A percentile compares a stretch with the other conserved stretches of the same genome.
These are phyloP conservation scores for Eriosoma lanigerum DNA, from an alignment of 1,140 invertebrate genomes.

Conservation along the genomic window DNA sequence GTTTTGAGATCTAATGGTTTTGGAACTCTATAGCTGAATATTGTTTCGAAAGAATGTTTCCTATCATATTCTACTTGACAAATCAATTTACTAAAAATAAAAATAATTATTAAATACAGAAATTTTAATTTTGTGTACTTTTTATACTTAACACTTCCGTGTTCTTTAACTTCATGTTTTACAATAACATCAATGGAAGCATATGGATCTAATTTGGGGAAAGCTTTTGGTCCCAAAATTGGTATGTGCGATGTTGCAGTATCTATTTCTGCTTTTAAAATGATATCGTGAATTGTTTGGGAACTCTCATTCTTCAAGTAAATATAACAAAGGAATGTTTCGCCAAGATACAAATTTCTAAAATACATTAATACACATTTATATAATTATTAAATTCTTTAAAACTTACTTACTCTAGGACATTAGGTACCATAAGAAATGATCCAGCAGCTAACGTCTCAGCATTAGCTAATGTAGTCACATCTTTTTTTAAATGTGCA, in stretches of 20 bases:
- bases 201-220: conserved; percentile 35
- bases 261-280: conserved; percentile 68
- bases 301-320: conserved; percentile 94
- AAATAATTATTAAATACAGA: not conserved
- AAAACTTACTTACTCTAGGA: conserved; percentile 79
- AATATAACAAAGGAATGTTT: conserved; percentile 97
- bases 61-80: conserved; percentile 46
- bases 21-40: conserved; percentile 48
- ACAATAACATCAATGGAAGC: conserved; percentile 49
- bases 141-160: conserved; percentile 45
- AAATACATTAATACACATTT: conserved; percentile 55
- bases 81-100: conserved; percentile 35
- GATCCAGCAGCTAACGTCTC: conserved; percentile 83
- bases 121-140: not conserved
- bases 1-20: conserved; percentile 48
- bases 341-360: conserved; percentile 84
- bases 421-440: conserved; percentile 90
- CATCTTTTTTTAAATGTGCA: conserved; percentile 74
- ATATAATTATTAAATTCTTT: not conserved
- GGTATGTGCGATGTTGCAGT: conserved; percentile 43
- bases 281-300: conserved; percentile 77
- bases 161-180: conserved; percentile 46
- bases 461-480: conserved; percentile 73
- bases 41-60: conserved; percentile 47
- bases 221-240: conserved; percentile 36